Base-by-base conservation (phyloP, 2,113 vertebrate species). In the Dissostichus mawsoni region DNA sequence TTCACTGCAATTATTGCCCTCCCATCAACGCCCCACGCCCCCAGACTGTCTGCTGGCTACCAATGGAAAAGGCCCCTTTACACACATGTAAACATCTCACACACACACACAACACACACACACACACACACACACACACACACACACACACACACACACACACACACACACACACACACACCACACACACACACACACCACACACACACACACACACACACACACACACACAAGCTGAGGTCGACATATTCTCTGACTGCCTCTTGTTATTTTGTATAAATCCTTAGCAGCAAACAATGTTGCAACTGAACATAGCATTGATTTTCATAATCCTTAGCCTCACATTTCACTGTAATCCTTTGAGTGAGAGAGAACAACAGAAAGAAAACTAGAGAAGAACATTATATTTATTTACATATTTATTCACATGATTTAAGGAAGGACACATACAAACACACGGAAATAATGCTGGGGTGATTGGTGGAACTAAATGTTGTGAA, bases 281-380 rank as follows among this genome's bases (percentile, higher is more conserved):
- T 87, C 76, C 87, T 80, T 18, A 77, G 86, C 76, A 81, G 80
- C 61, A 86, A 89, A 88, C 81, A 80, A 84, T 80, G 70, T 78
- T 90, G 90, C 76, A 84, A 86, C 81, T 81, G 84, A 88, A 89
- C 83, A 90, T 61, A 80, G 69, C 85, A 92, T 90, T 92, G 88
- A 91, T 93, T 92, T 92, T 90, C 82, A 83, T 88, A 92, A 94
- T 94, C 91, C 81, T 82, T 63, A 59, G 83, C 87, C 77, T 92
- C 82, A 84, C 85, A 92, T 92, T 92, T 90, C 87, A 82, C 82
- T 76, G 78, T 92, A 93, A 94, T 93, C 87, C 90, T 81, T 78
- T 87, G 75, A 80, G 87, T 89, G 78, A 80, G 25, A 51, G 75
- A 76, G 65, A 29, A 29, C 12, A 66, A 63, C 0, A 41, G 7